These are phyloP conservation scores for Apostichopus parvimensis DNA, from an alignment of 35 echinoderm and acorn worm species.

Conservation along the genomic window DNA sequence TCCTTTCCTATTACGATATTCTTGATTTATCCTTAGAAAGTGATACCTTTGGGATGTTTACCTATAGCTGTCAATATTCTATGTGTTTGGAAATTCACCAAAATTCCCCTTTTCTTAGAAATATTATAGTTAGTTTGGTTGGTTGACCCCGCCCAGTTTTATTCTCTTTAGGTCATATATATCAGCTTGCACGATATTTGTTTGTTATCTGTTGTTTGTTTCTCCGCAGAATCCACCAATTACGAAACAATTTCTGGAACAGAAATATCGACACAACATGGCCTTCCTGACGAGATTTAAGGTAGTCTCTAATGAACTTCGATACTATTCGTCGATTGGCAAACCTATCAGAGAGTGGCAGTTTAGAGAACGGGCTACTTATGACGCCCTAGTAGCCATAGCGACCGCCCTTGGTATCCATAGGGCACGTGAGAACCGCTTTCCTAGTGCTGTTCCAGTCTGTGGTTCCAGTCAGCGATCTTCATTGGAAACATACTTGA, in stretches of 20 bases:
- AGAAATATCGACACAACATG: constrained; percentile 75
- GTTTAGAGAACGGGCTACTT: constrained; percentile 62
- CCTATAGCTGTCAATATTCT: too few species aligned
- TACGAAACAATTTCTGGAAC: constrained; percentile 59
- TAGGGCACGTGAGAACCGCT: neutral
- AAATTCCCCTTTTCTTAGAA: too few species aligned
- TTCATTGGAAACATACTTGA: neutral
- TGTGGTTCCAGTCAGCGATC: neutral
- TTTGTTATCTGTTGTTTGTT: neutral
- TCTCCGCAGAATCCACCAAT: constrained; percentile 50
- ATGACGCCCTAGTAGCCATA: constrained; percentile 67
- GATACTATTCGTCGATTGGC: constrained; percentile 41
- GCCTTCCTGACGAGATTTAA: constrained; percentile 81
- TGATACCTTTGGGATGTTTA: too few species aligned
- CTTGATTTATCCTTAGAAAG: too few species aligned
- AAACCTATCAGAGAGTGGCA: constrained; percentile 65
- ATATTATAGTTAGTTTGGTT: too few species aligned
- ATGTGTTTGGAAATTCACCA: too few species aligned
- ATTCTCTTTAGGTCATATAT: too few species aligned
- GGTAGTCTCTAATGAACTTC: constrained; percentile 38
- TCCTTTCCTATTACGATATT: too few species aligned
- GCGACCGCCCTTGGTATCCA: constrained; percentile 49
- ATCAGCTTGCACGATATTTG: neutral
- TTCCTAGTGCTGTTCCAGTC: constrained; percentile 10
- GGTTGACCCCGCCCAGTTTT: too few species aligned